Evolutionary conservation across 2,113 vertebrate species (phyloP).

Genomic region (Thalassoma bifasciatum): DNA sequence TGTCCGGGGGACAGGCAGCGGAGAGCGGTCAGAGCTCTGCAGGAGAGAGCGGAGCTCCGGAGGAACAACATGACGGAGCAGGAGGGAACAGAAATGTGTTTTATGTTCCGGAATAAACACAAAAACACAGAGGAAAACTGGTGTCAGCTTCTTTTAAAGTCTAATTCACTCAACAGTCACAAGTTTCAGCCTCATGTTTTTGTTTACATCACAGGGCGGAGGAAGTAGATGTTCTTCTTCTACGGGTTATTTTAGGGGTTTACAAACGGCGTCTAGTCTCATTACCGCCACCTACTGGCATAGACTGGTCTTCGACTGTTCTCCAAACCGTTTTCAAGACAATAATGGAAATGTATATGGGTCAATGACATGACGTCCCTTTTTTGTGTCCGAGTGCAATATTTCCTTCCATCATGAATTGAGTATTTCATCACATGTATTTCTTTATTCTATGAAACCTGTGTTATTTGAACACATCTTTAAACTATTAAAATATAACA

Average conservation of each 20-base stretch:
- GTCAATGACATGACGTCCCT: too few species aligned
- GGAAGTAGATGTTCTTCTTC: neutral
- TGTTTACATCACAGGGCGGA: conserved; percentile 53
- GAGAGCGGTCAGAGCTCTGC: conserved; percentile 31
- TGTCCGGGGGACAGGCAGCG: conserved; percentile 35
- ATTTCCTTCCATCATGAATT: too few species aligned
- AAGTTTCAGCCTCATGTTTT: neutral
- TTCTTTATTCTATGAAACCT: too few species aligned
- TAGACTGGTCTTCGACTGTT: too few species aligned
- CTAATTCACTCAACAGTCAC: neutral
- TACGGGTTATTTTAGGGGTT: neutral
- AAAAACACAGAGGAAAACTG: fast-evolving
- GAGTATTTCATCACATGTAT: too few species aligned
- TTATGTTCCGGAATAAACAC: neutral
- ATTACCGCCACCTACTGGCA: too few species aligned
- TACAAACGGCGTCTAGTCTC: too few species aligned
- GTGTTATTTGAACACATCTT: too few species aligned
- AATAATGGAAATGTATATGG: too few species aligned
- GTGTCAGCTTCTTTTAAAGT: neutral
- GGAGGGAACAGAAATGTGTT: neutral
- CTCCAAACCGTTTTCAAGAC: too few species aligned
- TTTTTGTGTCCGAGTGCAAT: too few species aligned
- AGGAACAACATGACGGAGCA: conserved; percentile 55
- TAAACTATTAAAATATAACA: too few species aligned
- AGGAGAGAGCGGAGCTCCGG: conserved; percentile 35